Base-by-base conservation (phyloP, 2,113 vertebrate species). In the Psammodynastes pulverulentus region DNA sequence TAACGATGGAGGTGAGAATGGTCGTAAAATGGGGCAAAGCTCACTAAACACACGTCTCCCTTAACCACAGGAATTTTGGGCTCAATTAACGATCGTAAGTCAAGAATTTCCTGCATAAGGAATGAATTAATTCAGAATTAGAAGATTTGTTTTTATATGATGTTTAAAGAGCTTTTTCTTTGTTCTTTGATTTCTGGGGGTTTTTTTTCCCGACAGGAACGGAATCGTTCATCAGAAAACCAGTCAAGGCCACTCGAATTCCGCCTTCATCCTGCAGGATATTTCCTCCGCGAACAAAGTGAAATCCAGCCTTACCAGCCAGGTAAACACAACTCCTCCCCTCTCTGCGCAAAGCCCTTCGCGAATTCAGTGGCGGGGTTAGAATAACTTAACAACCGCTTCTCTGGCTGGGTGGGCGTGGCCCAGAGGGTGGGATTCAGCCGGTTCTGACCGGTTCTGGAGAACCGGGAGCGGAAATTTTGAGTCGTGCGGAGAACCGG, bases 191-290 rank as follows among this genome's bases (percentile, higher is more conserved):
- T 52, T 54, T 49, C 0, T 24, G 2, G n/a, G n/a, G n/a, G n/a
- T n/a, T n/a, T 49, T 9, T n/a, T n/a, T 87, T 29, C 94, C 0
- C 13, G 67, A 53, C 95, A 96, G 96, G 95, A 96, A 1, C 1
- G 92, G 94, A 58, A 12, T 94, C 6, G 0, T 46, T 0, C 0
- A 62, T 12, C 87, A 90, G 39, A 96, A 94, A 34, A 56, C 87
- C 0, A 87, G 34, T 0, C 0, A 54, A 12, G 95, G 94, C 45
- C 93, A 39, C 10, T 43, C 95, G n/a, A 96, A 96, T 91, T 92
- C 95, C 29, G 95, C 95, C 56, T 96, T 97, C 90, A 95, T 87
- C 45, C 54, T 97, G 93, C 86, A 95, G 58, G 94, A 95, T 39
- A 34, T 96, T 49, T 92, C 95, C 90, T 91, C 93, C 26, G 92